A percentile compares a stretch with the other conserved stretches of the same genome.
These are phyloP conservation scores for Cetonia aurata DNA, from an alignment of 2,888 invertebrate species.

Conservation along the genomic window DNA sequence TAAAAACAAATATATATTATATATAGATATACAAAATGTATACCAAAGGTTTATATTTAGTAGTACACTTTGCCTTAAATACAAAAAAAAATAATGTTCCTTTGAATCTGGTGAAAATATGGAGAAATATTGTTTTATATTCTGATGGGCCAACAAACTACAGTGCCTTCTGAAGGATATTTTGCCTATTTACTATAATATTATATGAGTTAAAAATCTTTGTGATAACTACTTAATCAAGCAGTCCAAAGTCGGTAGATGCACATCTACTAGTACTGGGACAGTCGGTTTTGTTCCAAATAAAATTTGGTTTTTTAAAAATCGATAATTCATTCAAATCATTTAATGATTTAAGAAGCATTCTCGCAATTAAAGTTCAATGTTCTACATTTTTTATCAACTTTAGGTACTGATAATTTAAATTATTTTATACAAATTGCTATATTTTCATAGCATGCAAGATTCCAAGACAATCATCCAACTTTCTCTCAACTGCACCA, in stretches of 20 bases:
- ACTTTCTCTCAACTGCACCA: no score
- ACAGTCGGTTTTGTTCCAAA: no score
- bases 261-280: no score
- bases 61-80: conserved; percentile 4
- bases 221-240: conserved; percentile 48
- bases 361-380: no score
- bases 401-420: no score
- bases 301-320: no score
- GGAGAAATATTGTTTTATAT: not conserved
- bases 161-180: conserved; percentile 42
- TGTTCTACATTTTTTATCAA: no score
- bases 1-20: conserved; percentile 9
- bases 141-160: not conserved
- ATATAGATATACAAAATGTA: not conserved
- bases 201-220: conserved; percentile 45
- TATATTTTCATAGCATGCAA: no score
- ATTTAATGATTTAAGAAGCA: no score
- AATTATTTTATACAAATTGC: no score
- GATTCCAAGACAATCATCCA: no score
- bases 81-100: conserved; percentile 20
- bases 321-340: no score
- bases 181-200: not conserved
- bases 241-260: conserved; percentile 46
- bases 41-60: conserved; percentile 24
- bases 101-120: conserved; percentile 33